Evolutionary conservation across 2,888 invertebrate genomes (phyloP), one percentile per base, ranked within the genome.

Genomic region (Elmis aenea): DNA sequence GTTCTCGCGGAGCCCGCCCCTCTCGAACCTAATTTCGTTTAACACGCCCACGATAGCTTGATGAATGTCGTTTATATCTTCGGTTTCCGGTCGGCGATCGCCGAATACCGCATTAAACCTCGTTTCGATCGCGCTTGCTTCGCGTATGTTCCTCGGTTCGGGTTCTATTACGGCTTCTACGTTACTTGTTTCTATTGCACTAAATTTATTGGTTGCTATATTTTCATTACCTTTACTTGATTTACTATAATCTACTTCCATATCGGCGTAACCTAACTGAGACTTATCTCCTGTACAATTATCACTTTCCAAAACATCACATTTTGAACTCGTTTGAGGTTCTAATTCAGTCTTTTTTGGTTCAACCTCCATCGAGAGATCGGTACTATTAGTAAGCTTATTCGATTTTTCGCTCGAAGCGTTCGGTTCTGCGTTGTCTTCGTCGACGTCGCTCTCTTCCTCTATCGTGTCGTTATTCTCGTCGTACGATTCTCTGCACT

Each of bases 21-120:
- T 49, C 11, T 33, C 45, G 2, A 47, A 52, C 33, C 47, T 16
- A 11, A 26, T 23, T 38, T 15, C 46, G 38, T 8, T 33, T 36
- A 44, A 28, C n/a, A 37, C 30, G 13, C 33, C 36, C 3, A 22
- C 29, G 6, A 33, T 9, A 1, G 27, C 32, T 16, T 45, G 36
- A 3, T 46, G 46, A 5, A 47, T 51, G 8, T 46, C 48, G 1
- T 54, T 36, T 20, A 54, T 34, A n/a, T 56, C 60, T 3, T 38
- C 31, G 8, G 8, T 18, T 18, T 18, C 1, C 10, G 16, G 13
- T 6, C 8, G 5, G 5, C 5, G 5, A 18, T 18, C 18, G 8
- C 18, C 18, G 5, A 18, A 18, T 6, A 18, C 18, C 18, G 5
- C 18, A 8, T 18, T 18, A n/a, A n/a, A n/a, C n/a, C n/a, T n/a